Percentiles rank a stretch among this genome's conserved stretches.
These are phyloP conservation scores for Lordiphosa stackelbergi DNA, from an alignment of 1,140 invertebrate species.

Conservation along the genomic window DNA sequence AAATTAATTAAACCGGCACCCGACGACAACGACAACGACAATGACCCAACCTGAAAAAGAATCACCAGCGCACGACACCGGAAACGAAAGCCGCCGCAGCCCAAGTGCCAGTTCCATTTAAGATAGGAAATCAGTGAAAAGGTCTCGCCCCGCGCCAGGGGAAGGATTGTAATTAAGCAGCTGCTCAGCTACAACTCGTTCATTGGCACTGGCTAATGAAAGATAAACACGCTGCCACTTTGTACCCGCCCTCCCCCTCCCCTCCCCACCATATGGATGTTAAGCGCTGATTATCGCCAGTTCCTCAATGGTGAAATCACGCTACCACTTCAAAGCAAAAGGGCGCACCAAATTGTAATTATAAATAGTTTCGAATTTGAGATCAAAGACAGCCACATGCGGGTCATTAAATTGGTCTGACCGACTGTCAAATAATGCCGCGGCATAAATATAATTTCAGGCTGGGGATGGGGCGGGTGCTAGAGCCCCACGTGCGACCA, in stretches of 20 bases:
- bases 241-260: background rate
- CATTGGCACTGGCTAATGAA: conserved; percentile 45
- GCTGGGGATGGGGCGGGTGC: conserved; percentile 1
- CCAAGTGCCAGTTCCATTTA: conserved; percentile 57
- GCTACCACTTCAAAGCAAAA: conserved; percentile 43
- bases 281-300: conserved; percentile 9
- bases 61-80: conserved; percentile 35
- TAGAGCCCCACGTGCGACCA: conserved; percentile 29
- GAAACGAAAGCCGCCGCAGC: conserved; percentile 48
- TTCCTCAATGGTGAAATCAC: conserved; percentile 37
- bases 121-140: conserved; percentile 68
- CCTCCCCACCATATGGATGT: background rate
- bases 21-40: conserved; percentile 22
- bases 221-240: conserved; percentile 54
- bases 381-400: conserved; percentile 55
- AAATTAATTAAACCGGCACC: conserved; percentile 72
- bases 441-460: conserved; percentile 29
- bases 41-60: conserved; percentile 35
- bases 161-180: conserved; percentile 63
- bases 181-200: conserved; percentile 39
- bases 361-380: conserved; percentile 34
- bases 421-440: conserved; percentile 18
- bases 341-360: conserved; percentile 53
- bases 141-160: conserved; percentile 29
- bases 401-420: conserved; percentile 61